Percentiles rank a stretch among this genome's conserved stretches.
phyloP scores from a whole-genome alignment of 2,888 invertebrate genomes.

The Eristalis tenax region DNA sequence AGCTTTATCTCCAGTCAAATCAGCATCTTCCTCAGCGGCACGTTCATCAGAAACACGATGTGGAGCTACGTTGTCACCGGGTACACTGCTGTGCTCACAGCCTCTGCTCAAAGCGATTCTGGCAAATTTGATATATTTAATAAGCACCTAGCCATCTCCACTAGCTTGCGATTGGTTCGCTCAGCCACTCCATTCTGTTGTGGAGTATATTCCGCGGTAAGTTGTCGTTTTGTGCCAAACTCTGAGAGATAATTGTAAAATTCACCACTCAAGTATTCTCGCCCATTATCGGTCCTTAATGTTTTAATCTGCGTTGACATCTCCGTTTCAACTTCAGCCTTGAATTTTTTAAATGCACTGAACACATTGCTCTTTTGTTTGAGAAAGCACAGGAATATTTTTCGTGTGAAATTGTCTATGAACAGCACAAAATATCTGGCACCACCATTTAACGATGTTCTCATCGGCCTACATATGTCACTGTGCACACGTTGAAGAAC shows the following conservation, averaged over 20 bases:
- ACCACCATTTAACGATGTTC: not conserved
- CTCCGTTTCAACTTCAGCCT: too few relatives aligned
- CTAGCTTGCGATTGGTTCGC: not conserved
- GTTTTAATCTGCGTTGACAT: too few relatives aligned
- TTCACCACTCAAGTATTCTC: not conserved
- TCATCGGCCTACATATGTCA: slow-evolving; percentile 8
- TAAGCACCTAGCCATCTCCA: not conserved
- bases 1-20: not conserved
- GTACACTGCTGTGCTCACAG: not conserved
- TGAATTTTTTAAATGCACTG: too few relatives aligned
- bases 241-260: too few relatives aligned
- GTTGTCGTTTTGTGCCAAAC: too few relatives aligned
- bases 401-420: slow-evolving; percentile 9
- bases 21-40: not conserved
- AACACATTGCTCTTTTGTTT: not conserved
- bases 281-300: too few relatives aligned
- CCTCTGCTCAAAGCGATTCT: slow-evolving; percentile 6
- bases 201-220: slow-evolving; percentile 5
- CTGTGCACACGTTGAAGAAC: slow-evolving; percentile 19
- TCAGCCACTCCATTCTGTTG: not conserved
- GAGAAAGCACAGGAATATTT: not conserved
- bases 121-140: not conserved
- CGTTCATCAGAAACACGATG: not conserved
- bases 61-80: not conserved
- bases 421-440: slow-evolving; percentile 7